These are phyloP conservation scores for Gulo gulo DNA, from an alignment of 2,113 vertebrate species.

Conservation along the genomic window DNA sequence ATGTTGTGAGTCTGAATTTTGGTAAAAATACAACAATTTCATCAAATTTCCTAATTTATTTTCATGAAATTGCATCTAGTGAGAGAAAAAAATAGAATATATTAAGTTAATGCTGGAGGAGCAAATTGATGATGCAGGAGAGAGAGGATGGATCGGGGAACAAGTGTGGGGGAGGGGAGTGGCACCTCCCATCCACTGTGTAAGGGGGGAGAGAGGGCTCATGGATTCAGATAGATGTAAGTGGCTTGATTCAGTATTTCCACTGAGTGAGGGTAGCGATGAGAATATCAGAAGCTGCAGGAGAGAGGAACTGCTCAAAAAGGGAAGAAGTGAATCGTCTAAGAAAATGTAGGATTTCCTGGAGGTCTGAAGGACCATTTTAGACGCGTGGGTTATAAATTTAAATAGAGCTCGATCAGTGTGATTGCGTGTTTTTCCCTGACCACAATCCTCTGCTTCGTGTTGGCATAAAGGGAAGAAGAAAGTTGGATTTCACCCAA, in stretches of 20 bases:
- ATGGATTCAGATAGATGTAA: too few species aligned
- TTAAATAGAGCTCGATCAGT: background rate
- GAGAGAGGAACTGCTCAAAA: background rate
- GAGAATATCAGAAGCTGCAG: background rate
- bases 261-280: background rate
- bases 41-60: background rate
- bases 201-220: background rate
- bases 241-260: background rate
- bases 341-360: background rate
- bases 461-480: background rate
- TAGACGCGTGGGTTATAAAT: background rate
- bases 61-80: background rate
- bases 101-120: background rate
- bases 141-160: background rate
- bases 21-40: background rate
- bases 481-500: background rate
- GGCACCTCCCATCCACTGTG: background rate
- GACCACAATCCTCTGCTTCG: too few species aligned
- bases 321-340: background rate
- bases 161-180: fast-evolving
- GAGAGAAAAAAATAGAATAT: background rate
- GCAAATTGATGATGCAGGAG: background rate
- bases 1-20: background rate
- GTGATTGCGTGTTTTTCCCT: background rate
- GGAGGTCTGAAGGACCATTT: background rate